A percentile compares a stretch with the other conserved stretches of the same genome.
Conservation (phyloP, 2,888 invertebrate species). For the Nemotelus nigrinus region DNA sequence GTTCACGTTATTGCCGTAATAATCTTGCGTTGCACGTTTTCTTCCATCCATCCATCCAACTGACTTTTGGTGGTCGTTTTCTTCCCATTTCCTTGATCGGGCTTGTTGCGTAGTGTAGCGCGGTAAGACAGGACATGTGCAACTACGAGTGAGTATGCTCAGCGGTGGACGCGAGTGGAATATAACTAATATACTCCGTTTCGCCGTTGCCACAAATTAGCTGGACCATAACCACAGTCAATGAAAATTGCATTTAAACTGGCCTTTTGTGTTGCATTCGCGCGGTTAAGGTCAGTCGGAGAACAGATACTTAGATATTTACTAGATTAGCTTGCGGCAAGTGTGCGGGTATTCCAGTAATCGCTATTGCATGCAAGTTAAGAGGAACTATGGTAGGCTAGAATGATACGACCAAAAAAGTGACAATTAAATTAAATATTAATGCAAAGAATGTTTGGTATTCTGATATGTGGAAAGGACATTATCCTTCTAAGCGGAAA, state of each 20-base stretch:
- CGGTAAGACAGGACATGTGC: background rate
- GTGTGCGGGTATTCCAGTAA: too few species aligned
- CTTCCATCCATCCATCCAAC: background rate
- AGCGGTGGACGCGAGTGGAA: background rate
- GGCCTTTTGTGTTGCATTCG: background rate
- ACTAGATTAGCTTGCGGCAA: background rate
- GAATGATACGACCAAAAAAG: too few species aligned
- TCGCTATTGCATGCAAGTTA: too few species aligned
- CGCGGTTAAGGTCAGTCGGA: background rate
- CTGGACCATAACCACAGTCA: constrained; percentile 35
- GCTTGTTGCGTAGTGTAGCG: background rate
- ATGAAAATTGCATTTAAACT: constrained; percentile 27
- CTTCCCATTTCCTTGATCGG: background rate
- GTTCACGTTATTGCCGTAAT: constrained; percentile 7
- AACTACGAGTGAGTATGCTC: too few species aligned
- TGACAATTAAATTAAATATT: too few species aligned
- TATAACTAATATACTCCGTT: background rate
- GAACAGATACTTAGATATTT: background rate
- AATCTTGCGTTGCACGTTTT: background rate
- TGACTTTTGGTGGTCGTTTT: background rate
- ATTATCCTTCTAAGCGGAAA: too few species aligned
- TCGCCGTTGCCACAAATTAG: background rate
- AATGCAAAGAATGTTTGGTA: too few species aligned
- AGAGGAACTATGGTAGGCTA: too few species aligned
- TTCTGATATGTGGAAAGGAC: too few species aligned